A percentile compares a stretch with the other conserved stretches of the same genome.
These are phyloP conservation scores for Babylonia areolata DNA, from an alignment of 1,140 invertebrate species.

Conservation along the genomic window DNA sequence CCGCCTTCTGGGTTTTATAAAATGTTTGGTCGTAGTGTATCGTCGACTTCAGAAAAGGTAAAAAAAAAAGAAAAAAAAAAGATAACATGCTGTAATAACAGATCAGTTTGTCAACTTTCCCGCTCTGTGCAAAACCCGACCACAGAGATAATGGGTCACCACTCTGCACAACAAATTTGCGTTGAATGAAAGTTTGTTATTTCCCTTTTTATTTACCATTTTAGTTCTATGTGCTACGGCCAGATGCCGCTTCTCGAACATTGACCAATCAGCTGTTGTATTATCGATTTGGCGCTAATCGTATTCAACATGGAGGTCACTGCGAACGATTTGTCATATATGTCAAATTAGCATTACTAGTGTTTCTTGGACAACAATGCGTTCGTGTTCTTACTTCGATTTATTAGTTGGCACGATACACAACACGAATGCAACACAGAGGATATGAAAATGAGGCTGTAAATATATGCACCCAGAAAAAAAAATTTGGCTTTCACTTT, in stretches of 20 bases:
- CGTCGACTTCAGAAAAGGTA: neutral
- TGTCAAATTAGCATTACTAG: conserved; percentile 48
- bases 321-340: conserved; percentile 43
- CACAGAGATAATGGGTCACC: neutral
- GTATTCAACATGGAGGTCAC: conserved; percentile 53
- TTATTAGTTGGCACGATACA: conserved; percentile 30
- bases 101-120: too few species aligned
- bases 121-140: too few species aligned
- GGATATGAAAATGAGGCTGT: conserved; percentile 1
- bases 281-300: conserved; percentile 53
- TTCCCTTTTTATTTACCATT: conserved; percentile 42
- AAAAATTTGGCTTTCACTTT: conserved; percentile 26
- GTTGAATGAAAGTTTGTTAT: neutral
- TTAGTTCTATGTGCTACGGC: conserved; percentile 36
- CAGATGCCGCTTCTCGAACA: conserved; percentile 33
- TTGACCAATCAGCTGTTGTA: conserved; percentile 51
- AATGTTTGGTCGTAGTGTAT: neutral
- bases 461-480: conserved; percentile 21
- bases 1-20: too few species aligned
- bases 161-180: neutral
- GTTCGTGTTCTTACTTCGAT: conserved; percentile 23
- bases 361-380: conserved; percentile 38
- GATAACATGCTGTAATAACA: neutral
- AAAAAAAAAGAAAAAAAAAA: neutral
- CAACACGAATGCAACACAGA: conserved; percentile 18